These are phyloP conservation scores for Hermaeophaga mercurialis DNA, from an alignment of 2,888 invertebrate species.

Conservation along the genomic window DNA sequence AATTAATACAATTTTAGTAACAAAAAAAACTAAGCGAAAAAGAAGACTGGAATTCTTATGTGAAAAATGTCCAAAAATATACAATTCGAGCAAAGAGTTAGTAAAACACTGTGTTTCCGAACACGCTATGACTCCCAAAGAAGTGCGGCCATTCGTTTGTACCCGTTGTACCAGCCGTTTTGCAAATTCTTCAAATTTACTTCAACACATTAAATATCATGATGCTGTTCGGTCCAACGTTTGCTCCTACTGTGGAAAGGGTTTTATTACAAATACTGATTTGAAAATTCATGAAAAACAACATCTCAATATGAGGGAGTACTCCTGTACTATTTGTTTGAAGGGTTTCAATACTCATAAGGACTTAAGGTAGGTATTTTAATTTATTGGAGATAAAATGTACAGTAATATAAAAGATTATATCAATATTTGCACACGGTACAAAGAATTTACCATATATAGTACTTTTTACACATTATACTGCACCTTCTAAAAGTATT, in stretches of 20 bases:
- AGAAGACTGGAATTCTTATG: conserved; percentile 33
- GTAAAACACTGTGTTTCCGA: conserved; percentile 41
- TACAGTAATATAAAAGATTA: too few species aligned
- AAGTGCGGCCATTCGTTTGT: conserved; percentile 45
- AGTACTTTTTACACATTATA: too few species aligned
- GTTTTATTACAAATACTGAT: conserved; percentile 49
- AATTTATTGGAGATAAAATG: too few species aligned
- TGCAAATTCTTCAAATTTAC: conserved; percentile 44
- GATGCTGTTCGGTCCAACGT: conserved; percentile 44
- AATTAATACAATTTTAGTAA: conserved; percentile 23
- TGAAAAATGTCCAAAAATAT: conserved; percentile 38
- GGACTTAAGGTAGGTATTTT: conserved; percentile 39
- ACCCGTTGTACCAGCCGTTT: conserved; percentile 45
- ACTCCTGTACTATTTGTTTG: conserved; percentile 44
- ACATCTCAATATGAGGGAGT: conserved; percentile 46
- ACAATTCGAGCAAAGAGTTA: conserved; percentile 38
- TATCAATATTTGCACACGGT: too few species aligned
- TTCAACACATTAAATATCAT: conserved; percentile 48
- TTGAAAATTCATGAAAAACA: conserved; percentile 47
- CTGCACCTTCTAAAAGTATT: too few species aligned
- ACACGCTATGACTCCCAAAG: conserved; percentile 42
- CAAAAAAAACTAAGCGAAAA: conserved; percentile 16
- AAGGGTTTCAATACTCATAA: conserved; percentile 49
- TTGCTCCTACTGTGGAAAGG: conserved; percentile 54
- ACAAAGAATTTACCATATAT: too few species aligned